A percentile compares a stretch with the other conserved stretches of the same genome.
These are phyloP conservation scores for Pao palembangensis DNA, from an alignment of 2,113 vertebrate species.

Conservation along the genomic window DNA sequence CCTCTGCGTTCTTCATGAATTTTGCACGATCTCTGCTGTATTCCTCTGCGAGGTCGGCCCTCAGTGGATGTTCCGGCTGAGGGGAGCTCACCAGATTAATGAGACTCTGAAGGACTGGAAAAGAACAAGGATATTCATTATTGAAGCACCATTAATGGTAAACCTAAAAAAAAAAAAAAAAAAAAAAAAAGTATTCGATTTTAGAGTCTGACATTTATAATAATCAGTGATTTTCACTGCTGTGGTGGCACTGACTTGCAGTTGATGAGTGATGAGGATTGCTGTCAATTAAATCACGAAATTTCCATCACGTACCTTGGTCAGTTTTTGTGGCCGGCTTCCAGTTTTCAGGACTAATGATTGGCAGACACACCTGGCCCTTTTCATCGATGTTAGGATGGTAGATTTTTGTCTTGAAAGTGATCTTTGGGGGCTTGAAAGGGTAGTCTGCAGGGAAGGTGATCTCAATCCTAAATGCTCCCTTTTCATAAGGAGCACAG, in stretches of 20 bases:
- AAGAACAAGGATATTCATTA: no score
- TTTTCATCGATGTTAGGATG: slow-evolving; percentile 99
- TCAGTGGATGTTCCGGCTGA: slow-evolving; percentile 92
- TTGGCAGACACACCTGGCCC: slow-evolving; percentile 95
- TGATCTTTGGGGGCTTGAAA: slow-evolving; percentile 98
- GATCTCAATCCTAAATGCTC: slow-evolving; percentile 96
- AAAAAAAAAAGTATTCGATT: not conserved
- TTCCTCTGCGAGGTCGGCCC: slow-evolving; percentile 97
- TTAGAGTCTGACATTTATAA: not conserved
- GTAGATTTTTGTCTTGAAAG: slow-evolving; percentile 99
- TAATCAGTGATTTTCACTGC: no score
- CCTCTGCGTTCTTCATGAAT: slow-evolving; percentile 98
- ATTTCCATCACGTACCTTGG: slow-evolving; percentile 79
- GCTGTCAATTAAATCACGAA: not conserved
- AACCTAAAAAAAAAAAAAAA: no score
- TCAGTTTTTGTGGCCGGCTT: slow-evolving; percentile 95
- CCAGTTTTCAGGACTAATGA: slow-evolving; percentile 98
- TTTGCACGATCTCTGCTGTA: slow-evolving; percentile 97
- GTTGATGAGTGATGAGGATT: no score
- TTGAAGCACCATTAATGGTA: no score
- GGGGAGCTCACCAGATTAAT: slow-evolving; percentile 92
- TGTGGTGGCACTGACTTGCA: no score
- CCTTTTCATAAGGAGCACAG: slow-evolving; percentile 94
- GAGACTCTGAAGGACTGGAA: slow-evolving; percentile 75
- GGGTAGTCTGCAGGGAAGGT: slow-evolving; percentile 96